A percentile compares a stretch with the other conserved stretches of the same genome.
Conservation (phyloP, 92 coral and sea anemone species). For the Anthopleura xanthogrammica region DNA sequence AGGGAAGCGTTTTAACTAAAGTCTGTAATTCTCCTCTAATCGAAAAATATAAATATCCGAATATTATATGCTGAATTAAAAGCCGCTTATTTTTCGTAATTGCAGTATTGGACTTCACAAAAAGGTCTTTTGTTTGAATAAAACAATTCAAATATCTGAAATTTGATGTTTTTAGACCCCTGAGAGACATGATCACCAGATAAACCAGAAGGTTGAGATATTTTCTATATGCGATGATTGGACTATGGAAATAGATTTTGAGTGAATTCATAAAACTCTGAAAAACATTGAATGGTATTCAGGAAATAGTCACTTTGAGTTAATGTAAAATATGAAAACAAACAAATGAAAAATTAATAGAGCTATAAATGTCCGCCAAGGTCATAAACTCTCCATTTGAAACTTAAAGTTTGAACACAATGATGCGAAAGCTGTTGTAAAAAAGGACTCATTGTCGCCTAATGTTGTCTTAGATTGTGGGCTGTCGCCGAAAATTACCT, state of each 20-base stretch:
- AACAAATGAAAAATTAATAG: background rate
- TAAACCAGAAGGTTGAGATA: background rate
- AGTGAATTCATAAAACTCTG: background rate
- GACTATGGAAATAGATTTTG: too few relatives aligned
- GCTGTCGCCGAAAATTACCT: background rate
- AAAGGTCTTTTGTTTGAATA: background rate
- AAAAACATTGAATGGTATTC: background rate
- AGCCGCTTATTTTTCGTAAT: background rate
- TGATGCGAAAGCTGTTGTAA: background rate
- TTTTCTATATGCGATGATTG: too few relatives aligned
- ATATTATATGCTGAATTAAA: background rate
- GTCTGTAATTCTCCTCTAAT: background rate
- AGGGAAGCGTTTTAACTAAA: background rate
- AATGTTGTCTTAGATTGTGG: background rate
- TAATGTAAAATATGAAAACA: constrained; percentile 3
- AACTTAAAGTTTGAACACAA: background rate
- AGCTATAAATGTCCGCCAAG: background rate
- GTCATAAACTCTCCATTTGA: too few relatives aligned
- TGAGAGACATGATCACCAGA: background rate
- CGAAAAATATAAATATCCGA: background rate
- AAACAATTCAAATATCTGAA: background rate
- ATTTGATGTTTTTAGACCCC: background rate
- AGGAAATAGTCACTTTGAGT: constrained; percentile 5
- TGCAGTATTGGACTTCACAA: background rate
- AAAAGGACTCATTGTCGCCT: background rate